Conservation (phyloP, 2,888 invertebrate genomes). For the Ectobius pallidus region DNA sequence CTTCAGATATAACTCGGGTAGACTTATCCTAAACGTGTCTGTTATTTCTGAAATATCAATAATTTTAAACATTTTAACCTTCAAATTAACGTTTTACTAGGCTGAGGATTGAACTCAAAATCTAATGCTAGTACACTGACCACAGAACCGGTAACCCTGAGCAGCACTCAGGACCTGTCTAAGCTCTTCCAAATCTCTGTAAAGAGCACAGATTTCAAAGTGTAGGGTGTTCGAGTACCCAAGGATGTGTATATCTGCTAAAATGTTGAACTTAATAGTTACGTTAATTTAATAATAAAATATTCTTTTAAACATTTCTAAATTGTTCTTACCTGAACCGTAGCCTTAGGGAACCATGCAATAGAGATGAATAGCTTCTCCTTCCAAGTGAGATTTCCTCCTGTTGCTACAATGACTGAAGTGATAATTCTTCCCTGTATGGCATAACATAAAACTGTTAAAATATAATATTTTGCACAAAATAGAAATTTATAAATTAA, state of each 20-base stretch:
- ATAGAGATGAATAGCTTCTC: constrained; percentile 60
- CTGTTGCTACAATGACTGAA: constrained; percentile 48
- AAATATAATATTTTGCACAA: no score
- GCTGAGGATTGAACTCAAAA: no score
- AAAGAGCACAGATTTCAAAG: neutral
- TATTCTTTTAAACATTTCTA: neutral
- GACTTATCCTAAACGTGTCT: no score
- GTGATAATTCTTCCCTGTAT: constrained; percentile 23
- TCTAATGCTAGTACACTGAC: no score
- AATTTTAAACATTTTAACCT: no score
- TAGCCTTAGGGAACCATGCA: constrained; percentile 64
- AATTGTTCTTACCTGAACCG: constrained; percentile 60
- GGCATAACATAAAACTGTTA: neutral
- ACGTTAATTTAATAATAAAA: neutral
- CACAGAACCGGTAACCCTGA: no score
- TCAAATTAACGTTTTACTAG: no score
- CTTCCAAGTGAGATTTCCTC: constrained; percentile 54
- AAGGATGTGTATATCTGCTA: neutral
- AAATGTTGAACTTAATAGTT: neutral
- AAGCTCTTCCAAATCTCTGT: neutral
- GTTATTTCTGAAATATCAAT: no score
- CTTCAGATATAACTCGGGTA: no score
- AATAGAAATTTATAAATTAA: no score
- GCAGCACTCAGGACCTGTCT: neutral
- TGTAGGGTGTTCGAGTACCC: neutral